Evolutionary conservation across 64 coral and sea anemone genomes (phyloP).

Genomic region (Catalaphyllia jardinei): DNA sequence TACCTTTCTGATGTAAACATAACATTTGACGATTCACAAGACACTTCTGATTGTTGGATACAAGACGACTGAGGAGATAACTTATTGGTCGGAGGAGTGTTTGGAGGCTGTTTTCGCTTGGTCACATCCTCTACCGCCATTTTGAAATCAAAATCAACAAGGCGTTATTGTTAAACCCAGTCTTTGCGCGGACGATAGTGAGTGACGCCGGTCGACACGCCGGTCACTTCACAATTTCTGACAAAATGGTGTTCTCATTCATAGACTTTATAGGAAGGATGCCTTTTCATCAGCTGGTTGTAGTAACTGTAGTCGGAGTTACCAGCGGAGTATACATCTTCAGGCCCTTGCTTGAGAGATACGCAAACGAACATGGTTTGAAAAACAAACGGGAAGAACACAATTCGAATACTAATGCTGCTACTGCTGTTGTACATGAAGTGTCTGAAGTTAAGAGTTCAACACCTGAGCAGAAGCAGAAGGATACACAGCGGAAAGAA

Average conservation of each 20-base stretch:
- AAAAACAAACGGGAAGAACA: not conserved
- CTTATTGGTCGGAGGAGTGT: no score
- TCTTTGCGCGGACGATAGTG: not conserved
- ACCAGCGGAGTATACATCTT: slow-evolving; percentile 81
- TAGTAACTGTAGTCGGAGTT: slow-evolving; percentile 74
- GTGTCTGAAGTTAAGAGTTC: slow-evolving; percentile 17
- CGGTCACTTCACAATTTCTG: not conserved
- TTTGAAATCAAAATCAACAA: not conserved
- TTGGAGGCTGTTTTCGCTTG: slow-evolving; percentile 5
- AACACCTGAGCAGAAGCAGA: not conserved
- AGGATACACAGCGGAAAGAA: not conserved
- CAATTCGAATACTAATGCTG: not conserved
- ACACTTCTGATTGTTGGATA: not conserved
- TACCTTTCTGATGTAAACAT: not conserved
- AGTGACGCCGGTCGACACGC: slow-evolving; percentile 14
- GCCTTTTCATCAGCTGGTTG: slow-evolving; percentile 78
- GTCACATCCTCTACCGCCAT: slow-evolving; percentile 5
- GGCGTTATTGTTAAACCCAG: not conserved
- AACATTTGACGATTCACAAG: not conserved
- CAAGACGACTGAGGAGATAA: not conserved
- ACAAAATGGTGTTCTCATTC: slow-evolving; percentile 34
- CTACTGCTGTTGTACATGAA: not conserved
- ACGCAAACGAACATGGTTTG: not conserved
- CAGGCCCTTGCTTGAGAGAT: slow-evolving; percentile 60
- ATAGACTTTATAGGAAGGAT: slow-evolving; percentile 16